Conservation (phyloP, 2,888 invertebrate genomes). For the Rhaphigaster nebulosa region DNA sequence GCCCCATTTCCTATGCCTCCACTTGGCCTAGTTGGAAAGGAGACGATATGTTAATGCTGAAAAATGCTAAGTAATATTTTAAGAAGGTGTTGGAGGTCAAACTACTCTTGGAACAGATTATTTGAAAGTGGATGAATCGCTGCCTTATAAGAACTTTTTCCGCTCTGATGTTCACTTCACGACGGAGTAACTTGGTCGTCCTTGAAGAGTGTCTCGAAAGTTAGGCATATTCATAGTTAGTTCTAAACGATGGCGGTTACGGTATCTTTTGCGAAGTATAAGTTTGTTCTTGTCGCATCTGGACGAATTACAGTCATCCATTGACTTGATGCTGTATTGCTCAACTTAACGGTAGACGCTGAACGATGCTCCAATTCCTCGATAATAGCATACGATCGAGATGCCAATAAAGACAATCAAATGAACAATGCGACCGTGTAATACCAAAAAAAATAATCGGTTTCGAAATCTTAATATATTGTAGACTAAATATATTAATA, state of each 20-base stretch:
- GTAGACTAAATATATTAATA: too few species aligned
- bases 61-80: constrained; percentile 39
- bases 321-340: not conserved
- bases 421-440: not conserved
- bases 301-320: not conserved
- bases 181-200: not conserved
- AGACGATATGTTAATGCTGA: constrained; percentile 29
- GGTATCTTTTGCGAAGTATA: not conserved
- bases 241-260: not conserved
- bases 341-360: not conserved
- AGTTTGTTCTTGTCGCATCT: not conserved
- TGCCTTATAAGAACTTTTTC: constrained; percentile 16
- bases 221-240: too few species aligned
- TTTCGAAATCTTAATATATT: not conserved
- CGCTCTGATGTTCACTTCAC: not conserved
- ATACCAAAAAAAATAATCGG: not conserved
- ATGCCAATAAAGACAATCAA: not conserved
- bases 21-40: constrained; percentile 22
- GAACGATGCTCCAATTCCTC: not conserved
- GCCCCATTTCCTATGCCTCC: constrained; percentile 1
- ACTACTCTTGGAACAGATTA: constrained; percentile 4
- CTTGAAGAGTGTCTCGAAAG: not conserved
- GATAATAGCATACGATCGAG: not conserved
- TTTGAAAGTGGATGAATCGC: constrained; percentile 33
- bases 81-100: constrained; percentile 4